A percentile compares a stretch with the other conserved stretches of the same genome.
Evolutionary conservation across 2,888 invertebrate genomes (phyloP).

Genomic region (Polydesmus complanatus): DNA sequence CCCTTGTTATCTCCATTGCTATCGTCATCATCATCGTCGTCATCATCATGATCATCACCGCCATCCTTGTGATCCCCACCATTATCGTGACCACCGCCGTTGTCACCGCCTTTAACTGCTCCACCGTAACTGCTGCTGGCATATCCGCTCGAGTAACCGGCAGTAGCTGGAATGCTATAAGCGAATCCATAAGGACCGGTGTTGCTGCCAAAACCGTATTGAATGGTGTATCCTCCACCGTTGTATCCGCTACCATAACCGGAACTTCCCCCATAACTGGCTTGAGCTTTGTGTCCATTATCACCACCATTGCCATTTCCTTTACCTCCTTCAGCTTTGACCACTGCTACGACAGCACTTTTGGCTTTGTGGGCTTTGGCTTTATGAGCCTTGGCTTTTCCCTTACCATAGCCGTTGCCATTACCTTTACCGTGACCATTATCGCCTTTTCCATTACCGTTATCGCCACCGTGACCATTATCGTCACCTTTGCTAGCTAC

Average conservation of each 20-base stretch:
- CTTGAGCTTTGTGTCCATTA: background rate
- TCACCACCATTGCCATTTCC: background rate
- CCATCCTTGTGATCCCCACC: background rate
- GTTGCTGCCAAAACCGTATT: background rate
- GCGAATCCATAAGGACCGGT: background rate
- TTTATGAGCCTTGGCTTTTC: background rate
- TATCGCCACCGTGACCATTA: background rate
- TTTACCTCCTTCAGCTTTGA: background rate
- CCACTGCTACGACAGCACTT: background rate
- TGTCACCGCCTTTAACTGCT: background rate
- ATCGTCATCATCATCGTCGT: background rate
- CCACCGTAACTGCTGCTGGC: background rate
- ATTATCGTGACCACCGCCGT: background rate
- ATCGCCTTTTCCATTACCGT: background rate
- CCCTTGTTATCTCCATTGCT: background rate
- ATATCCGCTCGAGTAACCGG: background rate
- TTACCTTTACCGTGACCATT: conserved; percentile 7
- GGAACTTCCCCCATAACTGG: background rate
- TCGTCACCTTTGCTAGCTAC: background rate
- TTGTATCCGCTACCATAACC: conserved; percentile 6
- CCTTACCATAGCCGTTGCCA: background rate
- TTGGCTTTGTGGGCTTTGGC: background rate
- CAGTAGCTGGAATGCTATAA: background rate
- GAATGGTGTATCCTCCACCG: background rate
- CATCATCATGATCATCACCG: background rate